Evolutionary conservation across 2,113 vertebrate species (phyloP).

Genomic region (Calypte anna): DNA sequence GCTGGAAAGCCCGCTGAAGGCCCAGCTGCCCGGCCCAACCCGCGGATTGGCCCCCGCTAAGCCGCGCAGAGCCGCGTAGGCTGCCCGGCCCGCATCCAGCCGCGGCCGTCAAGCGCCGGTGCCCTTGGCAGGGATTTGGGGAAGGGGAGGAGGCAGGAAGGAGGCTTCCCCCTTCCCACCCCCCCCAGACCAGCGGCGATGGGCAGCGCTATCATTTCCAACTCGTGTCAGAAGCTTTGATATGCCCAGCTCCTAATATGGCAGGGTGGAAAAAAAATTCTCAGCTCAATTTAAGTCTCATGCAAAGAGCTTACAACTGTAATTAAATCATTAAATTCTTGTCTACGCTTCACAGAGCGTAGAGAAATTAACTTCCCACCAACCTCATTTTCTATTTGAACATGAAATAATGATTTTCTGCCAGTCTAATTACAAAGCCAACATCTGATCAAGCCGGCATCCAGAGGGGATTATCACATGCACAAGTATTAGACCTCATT

Average conservation of each 20-base stretch:
- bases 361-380: slow-evolving; percentile 99
- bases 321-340: slow-evolving; percentile 94
- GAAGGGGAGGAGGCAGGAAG: slow-evolving; percentile 59
- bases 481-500: slow-evolving; percentile 99
- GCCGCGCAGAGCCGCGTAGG: background rate
- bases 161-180: slow-evolving; percentile 38
- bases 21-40: background rate
- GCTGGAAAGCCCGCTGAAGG: background rate
- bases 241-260: slow-evolving; percentile 90
- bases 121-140: background rate
- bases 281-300: slow-evolving; percentile 99
- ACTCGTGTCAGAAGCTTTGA: slow-evolving; percentile 93
- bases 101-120: background rate
- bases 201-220: slow-evolving; percentile 87
- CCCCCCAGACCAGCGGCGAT: slow-evolving; percentile 81
- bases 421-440: slow-evolving; percentile 99
- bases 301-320: slow-evolving; percentile 99
- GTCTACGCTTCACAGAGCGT: slow-evolving; percentile 90
- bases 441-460: slow-evolving; percentile 99
- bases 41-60: background rate
- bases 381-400: slow-evolving; percentile 99
- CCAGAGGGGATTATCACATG: slow-evolving; percentile 99
- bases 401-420: slow-evolving; percentile 99
- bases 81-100: background rate
- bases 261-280: slow-evolving; percentile 87